Percentiles rank a stretch among this genome's conserved stretches.
Conservation (phyloP, 2,888 invertebrate genomes). For the Belgica antarctica region DNA sequence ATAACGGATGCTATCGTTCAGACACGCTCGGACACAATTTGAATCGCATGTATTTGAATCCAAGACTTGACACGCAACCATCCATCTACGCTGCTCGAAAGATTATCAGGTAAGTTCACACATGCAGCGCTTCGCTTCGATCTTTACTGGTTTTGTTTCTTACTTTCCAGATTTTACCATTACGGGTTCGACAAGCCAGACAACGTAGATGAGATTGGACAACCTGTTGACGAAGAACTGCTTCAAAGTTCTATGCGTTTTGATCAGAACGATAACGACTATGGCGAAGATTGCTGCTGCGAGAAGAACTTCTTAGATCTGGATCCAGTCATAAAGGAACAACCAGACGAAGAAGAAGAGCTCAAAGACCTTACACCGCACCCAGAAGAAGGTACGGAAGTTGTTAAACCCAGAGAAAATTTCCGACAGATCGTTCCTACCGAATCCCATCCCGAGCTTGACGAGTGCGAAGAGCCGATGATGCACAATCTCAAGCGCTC, state of each 20-base stretch:
- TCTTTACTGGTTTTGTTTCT: not conserved
- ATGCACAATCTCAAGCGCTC: slow-evolving; percentile 2
- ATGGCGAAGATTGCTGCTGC: not conserved
- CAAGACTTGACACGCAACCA: slow-evolving; percentile 71
- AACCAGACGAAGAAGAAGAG: not conserved
- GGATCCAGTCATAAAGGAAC: not conserved
- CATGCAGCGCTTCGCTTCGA: slow-evolving; percentile 6
- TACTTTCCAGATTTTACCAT: slow-evolving; percentile 64
- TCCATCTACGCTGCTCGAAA: slow-evolving; percentile 82
- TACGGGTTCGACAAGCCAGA: slow-evolving; percentile 60
- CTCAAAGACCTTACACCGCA: not conserved
- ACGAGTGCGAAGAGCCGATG: not conserved
- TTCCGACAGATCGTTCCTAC: not conserved
- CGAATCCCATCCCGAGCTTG: not conserved
- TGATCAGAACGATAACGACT: not conserved
- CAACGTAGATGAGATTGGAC: slow-evolving; percentile 35
- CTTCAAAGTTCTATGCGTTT: not conserved
- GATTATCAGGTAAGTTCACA: slow-evolving; percentile 60
- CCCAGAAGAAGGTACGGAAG: not conserved
- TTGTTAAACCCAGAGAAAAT: not conserved
- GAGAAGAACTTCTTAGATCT: not conserved
- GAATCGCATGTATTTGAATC: slow-evolving; percentile 81
- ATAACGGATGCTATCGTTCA: slow-evolving; percentile 79
- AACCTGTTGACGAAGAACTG: not conserved
- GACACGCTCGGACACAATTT: slow-evolving; percentile 85